Evolutionary conservation across 2,113 vertebrate genomes (phyloP).

Genomic region (Progne subis): DNA sequence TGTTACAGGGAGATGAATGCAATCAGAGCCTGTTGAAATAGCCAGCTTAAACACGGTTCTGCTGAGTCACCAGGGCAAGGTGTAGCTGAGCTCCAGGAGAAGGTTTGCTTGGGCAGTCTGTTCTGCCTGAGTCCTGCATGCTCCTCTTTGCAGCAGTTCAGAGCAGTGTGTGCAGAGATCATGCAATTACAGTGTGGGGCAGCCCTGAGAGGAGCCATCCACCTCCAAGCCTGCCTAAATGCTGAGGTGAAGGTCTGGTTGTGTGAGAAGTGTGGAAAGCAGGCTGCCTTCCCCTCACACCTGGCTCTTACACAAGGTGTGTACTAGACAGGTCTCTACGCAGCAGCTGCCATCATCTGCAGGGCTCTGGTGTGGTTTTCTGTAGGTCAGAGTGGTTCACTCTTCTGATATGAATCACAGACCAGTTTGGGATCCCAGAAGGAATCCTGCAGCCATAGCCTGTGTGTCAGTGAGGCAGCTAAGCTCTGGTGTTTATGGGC

Average conservation of each 20-base stretch:
- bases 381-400: background rate
- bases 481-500: background rate
- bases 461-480: background rate
- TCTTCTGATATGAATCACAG: background rate
- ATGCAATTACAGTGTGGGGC: background rate
- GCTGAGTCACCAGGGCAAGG: background rate
- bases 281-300: background rate
- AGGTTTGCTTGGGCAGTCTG: background rate
- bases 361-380: background rate
- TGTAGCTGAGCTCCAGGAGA: background rate
- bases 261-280: background rate
- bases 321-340: background rate
- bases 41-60: fast-evolving
- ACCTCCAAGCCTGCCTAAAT: background rate
- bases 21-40: background rate
- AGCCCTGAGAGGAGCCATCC: background rate
- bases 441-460: background rate
- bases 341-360: background rate
- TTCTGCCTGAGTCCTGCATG: background rate
- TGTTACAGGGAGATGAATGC: background rate
- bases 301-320: background rate
- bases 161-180: background rate
- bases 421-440: background rate
- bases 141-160: background rate
- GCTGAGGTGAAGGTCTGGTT: background rate